A percentile compares a stretch with the other conserved stretches of the same genome.
Conservation (phyloP, 2,888 invertebrate species). For the Anticlea derivata region DNA sequence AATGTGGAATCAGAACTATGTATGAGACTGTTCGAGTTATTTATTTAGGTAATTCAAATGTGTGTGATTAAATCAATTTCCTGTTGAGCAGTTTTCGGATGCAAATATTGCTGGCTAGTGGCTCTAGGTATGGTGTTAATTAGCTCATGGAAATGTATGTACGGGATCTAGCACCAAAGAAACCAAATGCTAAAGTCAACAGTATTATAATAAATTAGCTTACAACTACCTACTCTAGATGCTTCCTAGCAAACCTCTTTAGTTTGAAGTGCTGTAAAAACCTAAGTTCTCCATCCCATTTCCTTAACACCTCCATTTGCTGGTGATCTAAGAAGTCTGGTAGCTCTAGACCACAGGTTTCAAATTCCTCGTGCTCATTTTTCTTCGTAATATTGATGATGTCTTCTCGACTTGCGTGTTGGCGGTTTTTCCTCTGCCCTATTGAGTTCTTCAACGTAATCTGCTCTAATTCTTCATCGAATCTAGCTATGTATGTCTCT, state of each 20-base stretch:
- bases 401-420: constrained; percentile 92
- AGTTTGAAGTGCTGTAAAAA: constrained; percentile 87
- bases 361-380: constrained; percentile 89
- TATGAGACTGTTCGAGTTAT: too few relatives aligned
- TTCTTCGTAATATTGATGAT: constrained; percentile 90
- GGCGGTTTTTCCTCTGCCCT: constrained; percentile 88
- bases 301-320: constrained; percentile 84
- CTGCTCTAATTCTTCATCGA: constrained; percentile 91
- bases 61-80: too few relatives aligned
- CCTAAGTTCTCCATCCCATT: constrained; percentile 88
- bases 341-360: constrained; percentile 91
- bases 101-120: too few relatives aligned
- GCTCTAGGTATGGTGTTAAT: too few relatives aligned
- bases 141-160: too few relatives aligned
- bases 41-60: too few relatives aligned
- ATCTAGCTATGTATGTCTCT: constrained; percentile 79
- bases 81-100: too few relatives aligned
- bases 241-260: constrained; percentile 80
- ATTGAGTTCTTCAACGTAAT: constrained; percentile 91
- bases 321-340: constrained; percentile 86
- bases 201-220: background rate
- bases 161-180: too few relatives aligned
- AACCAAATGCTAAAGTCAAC: too few relatives aligned
- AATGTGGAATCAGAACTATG: too few relatives aligned
- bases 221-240: constrained; percentile 49